Percentiles rank a stretch among this genome's conserved stretches.
phyloP scores from a whole-genome alignment of 2,888 invertebrate species.

The Stegana nigrithorax region DNA sequence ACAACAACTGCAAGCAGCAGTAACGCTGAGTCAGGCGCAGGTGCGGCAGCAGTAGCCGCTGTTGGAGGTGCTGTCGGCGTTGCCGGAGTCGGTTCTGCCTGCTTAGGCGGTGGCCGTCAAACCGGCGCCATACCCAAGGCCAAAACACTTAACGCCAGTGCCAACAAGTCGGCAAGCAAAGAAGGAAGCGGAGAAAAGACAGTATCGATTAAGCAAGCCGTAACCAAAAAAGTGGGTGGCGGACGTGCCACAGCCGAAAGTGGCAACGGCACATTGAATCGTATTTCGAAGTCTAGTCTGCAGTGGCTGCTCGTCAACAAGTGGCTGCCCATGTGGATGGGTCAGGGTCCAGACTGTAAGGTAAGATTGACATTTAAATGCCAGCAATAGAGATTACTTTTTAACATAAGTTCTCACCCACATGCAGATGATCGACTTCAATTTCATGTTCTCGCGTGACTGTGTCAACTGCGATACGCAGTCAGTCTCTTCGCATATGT shows the following conservation, averaged over 20 bases:
- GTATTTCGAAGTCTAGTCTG: constrained; percentile 74
- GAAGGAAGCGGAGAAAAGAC: constrained; percentile 26
- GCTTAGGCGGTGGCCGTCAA: constrained; percentile 34
- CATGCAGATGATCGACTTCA: constrained; percentile 70
- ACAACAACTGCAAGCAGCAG: constrained; percentile 26
- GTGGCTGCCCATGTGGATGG: constrained; percentile 75
- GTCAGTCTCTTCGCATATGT: constrained; percentile 55
- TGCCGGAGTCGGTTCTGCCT: not conserved
- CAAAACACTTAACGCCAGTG: constrained; percentile 44
- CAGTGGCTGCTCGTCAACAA: constrained; percentile 77
- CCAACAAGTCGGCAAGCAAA: constrained; percentile 43
- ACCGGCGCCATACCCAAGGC: constrained; percentile 65
- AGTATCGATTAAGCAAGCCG: constrained; percentile 40
- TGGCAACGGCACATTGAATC: constrained; percentile 61
- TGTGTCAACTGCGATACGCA: constrained; percentile 66
- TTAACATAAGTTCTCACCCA: too few species aligned
- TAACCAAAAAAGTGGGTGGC: constrained; percentile 40
- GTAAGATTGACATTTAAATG: constrained; percentile 35
- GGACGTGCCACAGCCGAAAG: constrained; percentile 52
- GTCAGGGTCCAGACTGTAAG: constrained; percentile 71
- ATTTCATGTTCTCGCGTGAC: constrained; percentile 69
- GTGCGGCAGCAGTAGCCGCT: constrained; percentile 32
- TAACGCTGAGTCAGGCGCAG: not conserved
- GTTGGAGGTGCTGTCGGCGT: constrained; percentile 1
- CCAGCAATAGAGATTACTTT: not conserved